These are phyloP conservation scores for Macaria liturata DNA, from an alignment of 2,888 invertebrate species.

Conservation along the genomic window DNA sequence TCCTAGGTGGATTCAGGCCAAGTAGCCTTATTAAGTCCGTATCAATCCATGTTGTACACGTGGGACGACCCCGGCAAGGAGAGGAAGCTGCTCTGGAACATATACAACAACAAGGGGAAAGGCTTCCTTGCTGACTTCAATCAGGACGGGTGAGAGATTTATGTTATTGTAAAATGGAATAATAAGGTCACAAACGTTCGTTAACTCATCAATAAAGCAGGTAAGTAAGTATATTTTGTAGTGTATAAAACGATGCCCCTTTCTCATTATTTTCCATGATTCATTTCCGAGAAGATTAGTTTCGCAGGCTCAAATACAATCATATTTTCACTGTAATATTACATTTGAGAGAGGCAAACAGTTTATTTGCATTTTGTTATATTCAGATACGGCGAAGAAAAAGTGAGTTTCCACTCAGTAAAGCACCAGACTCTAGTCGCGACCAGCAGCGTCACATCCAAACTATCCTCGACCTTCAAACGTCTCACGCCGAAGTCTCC, in stretches of 20 bases:
- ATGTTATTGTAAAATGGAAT: no score
- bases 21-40: constrained; percentile 89
- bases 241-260: no score
- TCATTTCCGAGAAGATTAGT: no score
- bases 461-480: constrained; percentile 81
- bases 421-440: constrained; percentile 78
- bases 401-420: constrained; percentile 88
- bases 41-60: constrained; percentile 89
- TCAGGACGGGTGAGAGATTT: constrained; percentile 83
- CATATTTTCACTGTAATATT: no score
- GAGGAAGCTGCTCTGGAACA: constrained; percentile 90
- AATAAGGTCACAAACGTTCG: no score
- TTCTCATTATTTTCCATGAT: no score
- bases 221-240: no score
- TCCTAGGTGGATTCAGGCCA: constrained; percentile 23
- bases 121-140: constrained; percentile 89
- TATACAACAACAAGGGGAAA: constrained; percentile 90
- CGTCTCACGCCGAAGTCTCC: constrained; percentile 79
- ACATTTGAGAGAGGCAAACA: no score
- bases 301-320: no score
- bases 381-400: constrained; percentile 86
- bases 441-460: constrained; percentile 77
- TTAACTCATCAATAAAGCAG: no score
- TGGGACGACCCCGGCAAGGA: constrained; percentile 93
- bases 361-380: no score